phyloP scores from a whole-genome alignment of 2,888 invertebrate genomes.

The Leptopilina drosophilae region DNA sequence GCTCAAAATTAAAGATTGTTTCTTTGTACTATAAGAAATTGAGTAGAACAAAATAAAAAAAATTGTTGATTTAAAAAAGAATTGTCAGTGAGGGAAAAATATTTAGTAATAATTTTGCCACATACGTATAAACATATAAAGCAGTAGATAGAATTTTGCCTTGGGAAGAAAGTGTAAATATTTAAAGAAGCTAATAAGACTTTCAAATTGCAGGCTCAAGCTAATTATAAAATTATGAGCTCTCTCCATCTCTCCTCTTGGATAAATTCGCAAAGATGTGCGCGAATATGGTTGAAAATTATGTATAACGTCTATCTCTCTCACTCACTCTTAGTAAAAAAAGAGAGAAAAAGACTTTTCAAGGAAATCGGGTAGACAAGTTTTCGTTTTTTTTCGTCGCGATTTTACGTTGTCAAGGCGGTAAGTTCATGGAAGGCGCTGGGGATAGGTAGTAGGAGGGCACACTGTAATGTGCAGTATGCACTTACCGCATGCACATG shows the following conservation, averaged over 20 bases:
- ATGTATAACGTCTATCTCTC: conserved; percentile 1
- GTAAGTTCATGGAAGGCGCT: conserved; percentile 54
- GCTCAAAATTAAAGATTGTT: too few relatives aligned
- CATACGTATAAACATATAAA: too few relatives aligned
- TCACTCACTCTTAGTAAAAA: neutral
- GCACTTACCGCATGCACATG: conserved; percentile 57
- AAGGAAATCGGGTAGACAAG: conserved; percentile 1
- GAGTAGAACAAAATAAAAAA: too few relatives aligned
- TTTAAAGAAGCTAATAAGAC: conserved; percentile 11
- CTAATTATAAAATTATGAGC: conserved; percentile 14
- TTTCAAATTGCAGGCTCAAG: conserved; percentile 7
- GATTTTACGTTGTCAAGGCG: conserved; percentile 42
- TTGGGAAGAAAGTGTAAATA: neutral
- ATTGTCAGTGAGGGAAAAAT: too few relatives aligned
- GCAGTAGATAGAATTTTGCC: too few relatives aligned
- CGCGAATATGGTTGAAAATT: conserved; percentile 1
- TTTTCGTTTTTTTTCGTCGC: conserved; percentile 34
- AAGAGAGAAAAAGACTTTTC: neutral
- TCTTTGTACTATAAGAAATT: too few relatives aligned
- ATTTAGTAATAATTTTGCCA: too few relatives aligned
- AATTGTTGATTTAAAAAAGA: too few relatives aligned
- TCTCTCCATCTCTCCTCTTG: neutral
- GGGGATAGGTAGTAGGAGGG: conserved; percentile 59
- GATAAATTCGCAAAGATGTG: neutral
- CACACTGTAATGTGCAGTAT: conserved; percentile 56